Conservation (phyloP, 2,888 invertebrate genomes). For the Watsonalla binaria region DNA sequence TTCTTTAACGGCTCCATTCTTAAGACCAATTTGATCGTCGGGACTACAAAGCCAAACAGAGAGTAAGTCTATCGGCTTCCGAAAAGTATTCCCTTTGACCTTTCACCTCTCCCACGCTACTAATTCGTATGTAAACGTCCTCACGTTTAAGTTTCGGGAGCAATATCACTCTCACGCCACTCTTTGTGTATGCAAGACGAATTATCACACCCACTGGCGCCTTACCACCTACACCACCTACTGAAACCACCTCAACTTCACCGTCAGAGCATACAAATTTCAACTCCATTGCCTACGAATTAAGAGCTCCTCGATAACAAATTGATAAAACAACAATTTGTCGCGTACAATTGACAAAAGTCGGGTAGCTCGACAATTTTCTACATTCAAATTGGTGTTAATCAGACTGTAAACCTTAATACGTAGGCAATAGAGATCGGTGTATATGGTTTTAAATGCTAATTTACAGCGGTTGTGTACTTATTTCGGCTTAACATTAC, state of each 20-base stretch:
- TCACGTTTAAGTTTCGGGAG: slow-evolving; percentile 57
- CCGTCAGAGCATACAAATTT: slow-evolving; percentile 41
- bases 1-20: slow-evolving; percentile 4
- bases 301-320: slow-evolving; percentile 37
- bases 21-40: slow-evolving; percentile 16
- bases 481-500: slow-evolving; percentile 48
- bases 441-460: slow-evolving; percentile 25
- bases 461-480: slow-evolving; percentile 26
- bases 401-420: slow-evolving; percentile 47
- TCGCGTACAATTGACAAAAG: slow-evolving; percentile 59
- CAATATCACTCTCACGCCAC: slow-evolving; percentile 69
- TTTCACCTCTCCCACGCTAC: slow-evolving; percentile 73
- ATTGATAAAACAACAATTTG: slow-evolving; percentile 39
- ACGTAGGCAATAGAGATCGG: slow-evolving; percentile 37
- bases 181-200: slow-evolving; percentile 67
- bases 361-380: slow-evolving; percentile 49
- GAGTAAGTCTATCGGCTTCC: slow-evolving; percentile 25
- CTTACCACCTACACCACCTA: slow-evolving; percentile 54
- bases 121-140: slow-evolving; percentile 62
- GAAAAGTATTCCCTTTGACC: slow-evolving; percentile 45
- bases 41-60: slow-evolving; percentile 31
- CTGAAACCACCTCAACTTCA: slow-evolving; percentile 39
- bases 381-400: slow-evolving; percentile 54
- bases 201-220: slow-evolving; percentile 75
- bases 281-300: slow-evolving; percentile 37